Evolutionary conservation across 2,888 invertebrate genomes (phyloP).

Genomic region (Macrophya alboannulata): DNA sequence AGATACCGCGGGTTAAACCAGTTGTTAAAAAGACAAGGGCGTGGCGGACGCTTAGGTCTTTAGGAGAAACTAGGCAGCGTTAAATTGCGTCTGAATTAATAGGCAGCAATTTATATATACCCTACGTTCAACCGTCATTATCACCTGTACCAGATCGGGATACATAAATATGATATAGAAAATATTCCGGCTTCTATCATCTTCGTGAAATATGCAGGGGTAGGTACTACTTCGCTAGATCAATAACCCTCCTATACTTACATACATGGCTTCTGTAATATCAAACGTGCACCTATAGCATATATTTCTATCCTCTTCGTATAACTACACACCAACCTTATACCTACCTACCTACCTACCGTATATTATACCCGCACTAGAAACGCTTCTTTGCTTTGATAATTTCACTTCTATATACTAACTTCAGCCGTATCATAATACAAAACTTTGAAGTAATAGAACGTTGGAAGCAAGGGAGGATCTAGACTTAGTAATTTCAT

Average conservation of each 20-base stretch:
- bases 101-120: background rate
- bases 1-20: background rate
- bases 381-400: constrained; percentile 15
- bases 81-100: constrained; percentile 33
- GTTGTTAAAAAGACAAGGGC: constrained; percentile 42
- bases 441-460: background rate
- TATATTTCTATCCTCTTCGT: constrained; percentile 1
- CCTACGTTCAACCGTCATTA: constrained; percentile 11
- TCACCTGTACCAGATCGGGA: background rate
- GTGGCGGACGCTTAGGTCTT: constrained; percentile 1
- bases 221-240: constrained; percentile 14
- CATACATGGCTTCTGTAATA: constrained; percentile 43
- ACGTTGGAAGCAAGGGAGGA: background rate
- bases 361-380: background rate
- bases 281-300: constrained; percentile 17
- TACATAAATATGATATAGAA: background rate
- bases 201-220: constrained; percentile 21
- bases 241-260: constrained; percentile 31
- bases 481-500: background rate
- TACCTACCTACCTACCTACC: background rate
- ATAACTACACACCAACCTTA: background rate
- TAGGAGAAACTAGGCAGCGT: constrained; percentile 35
- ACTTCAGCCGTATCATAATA: background rate
- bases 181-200: constrained; percentile 34
- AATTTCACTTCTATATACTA: background rate